Conservation (phyloP, 1,140 invertebrate species). For the Cecropterus lyciades region DNA sequence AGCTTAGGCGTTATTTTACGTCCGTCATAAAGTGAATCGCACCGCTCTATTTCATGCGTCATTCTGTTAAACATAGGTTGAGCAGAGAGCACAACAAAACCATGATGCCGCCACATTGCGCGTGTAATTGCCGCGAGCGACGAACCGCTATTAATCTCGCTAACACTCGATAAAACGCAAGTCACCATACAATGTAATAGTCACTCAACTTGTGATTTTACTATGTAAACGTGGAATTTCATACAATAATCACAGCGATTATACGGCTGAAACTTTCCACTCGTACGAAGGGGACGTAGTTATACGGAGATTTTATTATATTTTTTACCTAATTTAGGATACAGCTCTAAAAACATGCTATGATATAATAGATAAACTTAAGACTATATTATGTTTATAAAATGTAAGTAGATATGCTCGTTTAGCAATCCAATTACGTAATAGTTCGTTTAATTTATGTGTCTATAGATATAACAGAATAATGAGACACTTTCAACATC, state of each 20-base stretch:
- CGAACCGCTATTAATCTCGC: slow-evolving; percentile 78
- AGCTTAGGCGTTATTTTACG: slow-evolving; percentile 30
- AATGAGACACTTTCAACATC: too few relatives aligned
- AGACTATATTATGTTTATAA: too few relatives aligned
- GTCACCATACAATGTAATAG: slow-evolving; percentile 76
- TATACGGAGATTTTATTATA: slow-evolving; percentile 17
- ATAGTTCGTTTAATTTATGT: too few relatives aligned
- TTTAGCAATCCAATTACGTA: too few relatives aligned
- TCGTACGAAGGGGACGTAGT: slow-evolving; percentile 2
- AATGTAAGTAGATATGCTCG: too few relatives aligned
- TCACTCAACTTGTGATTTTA: slow-evolving; percentile 52
- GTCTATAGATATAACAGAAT: too few relatives aligned
- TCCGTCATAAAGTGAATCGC: slow-evolving; percentile 40
- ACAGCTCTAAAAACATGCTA: too few relatives aligned
- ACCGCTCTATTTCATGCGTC: slow-evolving; percentile 53
- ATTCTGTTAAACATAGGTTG: slow-evolving; percentile 61
- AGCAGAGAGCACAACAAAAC: slow-evolving; percentile 64
- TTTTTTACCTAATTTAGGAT: neutral
- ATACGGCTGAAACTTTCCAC: slow-evolving; percentile 12
- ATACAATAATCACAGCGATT: slow-evolving; percentile 43
- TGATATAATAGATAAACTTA: too few relatives aligned
- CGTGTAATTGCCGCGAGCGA: slow-evolving; percentile 77
- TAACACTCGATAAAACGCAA: slow-evolving; percentile 80
- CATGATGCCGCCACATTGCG: slow-evolving; percentile 74
- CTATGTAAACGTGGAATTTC: slow-evolving; percentile 44